phyloP scores from a whole-genome alignment of 2,113 vertebrate genomes.

The Octodon degus region DNA sequence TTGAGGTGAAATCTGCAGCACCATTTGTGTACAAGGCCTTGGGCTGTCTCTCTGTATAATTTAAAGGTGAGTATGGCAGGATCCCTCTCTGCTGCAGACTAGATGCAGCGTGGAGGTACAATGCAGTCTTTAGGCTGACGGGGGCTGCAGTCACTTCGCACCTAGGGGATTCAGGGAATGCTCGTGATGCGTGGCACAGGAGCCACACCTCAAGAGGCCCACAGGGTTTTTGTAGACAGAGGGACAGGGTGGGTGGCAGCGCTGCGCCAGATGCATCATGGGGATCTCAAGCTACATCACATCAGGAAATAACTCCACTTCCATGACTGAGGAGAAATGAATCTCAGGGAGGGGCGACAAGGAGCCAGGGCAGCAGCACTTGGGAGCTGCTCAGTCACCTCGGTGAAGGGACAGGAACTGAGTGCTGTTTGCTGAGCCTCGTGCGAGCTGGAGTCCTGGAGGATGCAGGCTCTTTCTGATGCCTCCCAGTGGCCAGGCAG shows the following conservation, averaged over 20 bases:
- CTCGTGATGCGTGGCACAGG: background rate
- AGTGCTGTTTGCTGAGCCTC: background rate
- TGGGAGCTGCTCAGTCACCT: background rate
- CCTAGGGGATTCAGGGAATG: background rate
- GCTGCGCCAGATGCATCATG: background rate
- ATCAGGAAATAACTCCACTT: background rate
- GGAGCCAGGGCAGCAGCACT: background rate
- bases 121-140: background rate
- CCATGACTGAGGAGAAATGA: background rate
- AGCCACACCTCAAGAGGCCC: background rate
- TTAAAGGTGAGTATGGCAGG: background rate
- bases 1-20: background rate
- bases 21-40: background rate
- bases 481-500: background rate
- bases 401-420: background rate
- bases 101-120: background rate
- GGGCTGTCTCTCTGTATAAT: background rate
- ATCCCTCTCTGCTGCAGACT: background rate
- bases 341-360: accelerated
- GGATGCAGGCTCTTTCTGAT: background rate
- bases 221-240: background rate
- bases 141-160: background rate
- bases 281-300: background rate
- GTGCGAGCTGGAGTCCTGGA: accelerated
- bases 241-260: background rate